Conservation (phyloP, 2,797 vertebrate genomes). For the Acanthurus lineatus region DNA sequence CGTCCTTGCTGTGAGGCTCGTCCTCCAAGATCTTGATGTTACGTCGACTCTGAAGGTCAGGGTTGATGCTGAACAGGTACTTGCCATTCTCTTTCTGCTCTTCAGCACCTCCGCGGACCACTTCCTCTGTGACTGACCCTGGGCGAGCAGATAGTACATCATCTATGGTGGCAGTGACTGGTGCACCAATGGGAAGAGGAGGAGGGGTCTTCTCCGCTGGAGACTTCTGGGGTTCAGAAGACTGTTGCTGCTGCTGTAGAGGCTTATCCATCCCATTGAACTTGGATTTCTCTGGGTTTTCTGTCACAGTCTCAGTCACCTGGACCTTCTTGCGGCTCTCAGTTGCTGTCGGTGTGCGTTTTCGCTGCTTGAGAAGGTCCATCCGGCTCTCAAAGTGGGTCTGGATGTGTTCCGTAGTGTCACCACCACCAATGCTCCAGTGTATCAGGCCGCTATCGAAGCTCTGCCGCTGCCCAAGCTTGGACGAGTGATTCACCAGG, state of each 20-base stretch:
- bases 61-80: slow-evolving; percentile 90
- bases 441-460: slow-evolving; percentile 97
- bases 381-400: slow-evolving; percentile 96
- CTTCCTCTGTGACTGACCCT: slow-evolving; percentile 91
- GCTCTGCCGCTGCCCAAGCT: slow-evolving; percentile 92
- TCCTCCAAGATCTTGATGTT: slow-evolving; percentile 95
- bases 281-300: slow-evolving; percentile 63
- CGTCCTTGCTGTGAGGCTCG: slow-evolving; percentile 97
- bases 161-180: slow-evolving; percentile 92
- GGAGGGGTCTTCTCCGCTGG: slow-evolving; percentile 40
- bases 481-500: slow-evolving; percentile 90
- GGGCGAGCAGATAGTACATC: slow-evolving; percentile 92
- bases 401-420: slow-evolving; percentile 98
- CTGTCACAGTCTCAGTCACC: slow-evolving; percentile 20
- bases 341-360: slow-evolving; percentile 75
- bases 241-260: slow-evolving; percentile 48
- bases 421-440: slow-evolving; percentile 97
- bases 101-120: slow-evolving; percentile 85
- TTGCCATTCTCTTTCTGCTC: slow-evolving; percentile 88
- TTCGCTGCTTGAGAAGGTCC: slow-evolving; percentile 86
- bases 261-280: slow-evolving; percentile 55
- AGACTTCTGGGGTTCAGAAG: slow-evolving; percentile 62
- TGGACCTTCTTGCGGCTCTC: slow-evolving; percentile 74
- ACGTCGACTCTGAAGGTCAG: slow-evolving; percentile 88
- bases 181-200: slow-evolving; percentile 58